Percentiles rank a stretch among this genome's conserved stretches.
phyloP scores from a whole-genome alignment of 2,113 vertebrate genomes.

The Apeltes quadracus region DNA sequence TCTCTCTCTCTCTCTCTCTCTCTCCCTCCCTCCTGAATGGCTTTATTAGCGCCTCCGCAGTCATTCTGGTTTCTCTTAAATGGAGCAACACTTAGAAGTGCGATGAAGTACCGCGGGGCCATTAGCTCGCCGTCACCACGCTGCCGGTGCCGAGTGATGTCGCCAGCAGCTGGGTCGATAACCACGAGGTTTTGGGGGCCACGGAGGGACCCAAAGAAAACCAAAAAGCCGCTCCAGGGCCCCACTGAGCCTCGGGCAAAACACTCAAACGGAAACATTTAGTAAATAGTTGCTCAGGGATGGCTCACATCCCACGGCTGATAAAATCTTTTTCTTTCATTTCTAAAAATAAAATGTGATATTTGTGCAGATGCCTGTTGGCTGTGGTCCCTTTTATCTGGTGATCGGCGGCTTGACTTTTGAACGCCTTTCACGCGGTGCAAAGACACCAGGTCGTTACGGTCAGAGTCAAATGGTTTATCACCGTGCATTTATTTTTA shows the following conservation, averaged over 20 bases:
- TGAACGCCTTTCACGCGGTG: neutral
- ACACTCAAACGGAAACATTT: neutral
- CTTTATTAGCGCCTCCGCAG: slow-evolving; percentile 81
- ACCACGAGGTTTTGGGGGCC: slow-evolving; percentile 43
- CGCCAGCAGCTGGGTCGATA: slow-evolving; percentile 78
- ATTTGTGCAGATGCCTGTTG: slow-evolving; percentile 23
- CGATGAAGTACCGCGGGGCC: slow-evolving; percentile 81
- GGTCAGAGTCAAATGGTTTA: neutral
- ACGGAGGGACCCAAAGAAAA: slow-evolving; percentile 36
- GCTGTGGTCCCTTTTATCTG: slow-evolving; percentile 14
- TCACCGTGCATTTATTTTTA: neutral
- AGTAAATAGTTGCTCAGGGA: neutral
- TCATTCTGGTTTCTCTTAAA: slow-evolving; percentile 79
- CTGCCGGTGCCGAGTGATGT: slow-evolving; percentile 81
- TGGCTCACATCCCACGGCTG: neutral
- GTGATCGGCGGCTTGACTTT: neutral
- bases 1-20: slow-evolving; percentile 21
- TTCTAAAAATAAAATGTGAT: slow-evolving; percentile 41
- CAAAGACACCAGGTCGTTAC: slow-evolving; percentile 1
- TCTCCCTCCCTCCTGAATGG: slow-evolving; percentile 53
- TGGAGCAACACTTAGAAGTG: slow-evolving; percentile 80
- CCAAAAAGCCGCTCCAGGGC: neutral
- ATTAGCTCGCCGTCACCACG: slow-evolving; percentile 78
- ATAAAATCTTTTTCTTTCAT: slow-evolving; percentile 23
- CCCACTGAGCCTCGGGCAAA: too few relatives aligned